Evolutionary conservation across 2,797 vertebrate species (phyloP), one percentile per base, ranked within the genome.

Genomic region (Pipistrellus kuhlii): DNA sequence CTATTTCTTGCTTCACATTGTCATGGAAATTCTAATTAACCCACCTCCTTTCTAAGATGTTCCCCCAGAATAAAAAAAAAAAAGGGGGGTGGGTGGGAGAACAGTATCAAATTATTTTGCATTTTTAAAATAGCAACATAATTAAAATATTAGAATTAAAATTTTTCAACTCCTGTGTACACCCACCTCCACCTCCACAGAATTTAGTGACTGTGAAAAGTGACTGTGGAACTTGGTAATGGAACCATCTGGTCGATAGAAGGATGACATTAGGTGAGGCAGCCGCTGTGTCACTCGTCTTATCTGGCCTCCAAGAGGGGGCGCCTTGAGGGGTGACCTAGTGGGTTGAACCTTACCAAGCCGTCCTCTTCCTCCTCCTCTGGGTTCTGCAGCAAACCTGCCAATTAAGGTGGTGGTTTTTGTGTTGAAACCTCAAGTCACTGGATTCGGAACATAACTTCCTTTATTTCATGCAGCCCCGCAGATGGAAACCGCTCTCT

Each of bases 11-110:
- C 46, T 90, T 94, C 38, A 78, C 12, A 69, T 85, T 78, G 75
- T 53, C 55, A 23, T 88, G 80, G 84, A 93, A 82, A 85, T 92
- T 66, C 35, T 88, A 25, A 44, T 82, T 64, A 93, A 83, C 4
- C 69, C 69, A 11, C 18, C 83, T 94, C 53, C 41, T 91, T 91
- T 81, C 27, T n/a, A 85, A 90, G 51, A 62, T 88, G 20, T 48
- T 94, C 84, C 66, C 77, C 32, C 35, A 53, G 62, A 90, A 78
- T 88, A 48, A 48, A 48, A 41, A 32, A 62, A 86, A 91, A 91
- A 25, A 92, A 87, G 30, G 64, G 48, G 15, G 53, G 41, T 9
- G 0, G 57, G 25, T 8, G 25, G 23, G 9, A 10, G 25, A 13
- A 59, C 25, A 6, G 59, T 62, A 62, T 30, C 59, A 30, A 62